These are phyloP conservation scores for Philonicus albiceps DNA, from an alignment of 2,888 invertebrate species.

Conservation along the genomic window DNA sequence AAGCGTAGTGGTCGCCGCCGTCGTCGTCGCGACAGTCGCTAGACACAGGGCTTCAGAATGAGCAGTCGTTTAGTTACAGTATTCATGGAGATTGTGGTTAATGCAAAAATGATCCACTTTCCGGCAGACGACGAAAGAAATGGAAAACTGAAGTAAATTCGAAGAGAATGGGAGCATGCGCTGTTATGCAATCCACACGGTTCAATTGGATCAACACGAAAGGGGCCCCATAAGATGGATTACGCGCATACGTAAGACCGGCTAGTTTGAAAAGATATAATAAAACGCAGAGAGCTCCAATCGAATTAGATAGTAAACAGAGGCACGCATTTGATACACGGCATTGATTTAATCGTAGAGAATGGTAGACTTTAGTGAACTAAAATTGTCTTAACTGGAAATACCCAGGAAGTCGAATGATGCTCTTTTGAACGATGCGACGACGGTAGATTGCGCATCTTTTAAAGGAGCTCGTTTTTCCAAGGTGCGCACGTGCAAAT, in stretches of 20 bases:
- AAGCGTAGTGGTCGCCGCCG: background rate
- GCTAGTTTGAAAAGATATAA: background rate
- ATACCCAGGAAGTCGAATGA: background rate
- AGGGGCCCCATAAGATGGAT: background rate
- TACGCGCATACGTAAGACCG: background rate
- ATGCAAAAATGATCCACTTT: background rate
- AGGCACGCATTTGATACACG: background rate
- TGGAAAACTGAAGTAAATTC: background rate
- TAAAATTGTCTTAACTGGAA: background rate
- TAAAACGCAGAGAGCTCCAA: background rate
- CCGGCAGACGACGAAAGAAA: background rate
- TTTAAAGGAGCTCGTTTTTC: background rate
- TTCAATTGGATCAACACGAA: slow-evolving; percentile 12
- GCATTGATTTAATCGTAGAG: background rate
- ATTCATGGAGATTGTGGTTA: background rate
- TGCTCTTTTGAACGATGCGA: background rate
- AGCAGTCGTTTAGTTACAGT: background rate
- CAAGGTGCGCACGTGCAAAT: background rate
- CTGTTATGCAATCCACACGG: background rate
- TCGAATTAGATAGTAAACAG: background rate
- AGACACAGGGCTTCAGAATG: background rate
- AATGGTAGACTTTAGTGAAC: background rate
- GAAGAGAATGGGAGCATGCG: background rate
- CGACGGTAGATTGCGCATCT: background rate
- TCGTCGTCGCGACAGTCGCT: background rate